Percentiles rank a stretch among this genome's conserved stretches.
Conservation (phyloP, 2,888 invertebrate species). For the Epinotia demarniana region DNA sequence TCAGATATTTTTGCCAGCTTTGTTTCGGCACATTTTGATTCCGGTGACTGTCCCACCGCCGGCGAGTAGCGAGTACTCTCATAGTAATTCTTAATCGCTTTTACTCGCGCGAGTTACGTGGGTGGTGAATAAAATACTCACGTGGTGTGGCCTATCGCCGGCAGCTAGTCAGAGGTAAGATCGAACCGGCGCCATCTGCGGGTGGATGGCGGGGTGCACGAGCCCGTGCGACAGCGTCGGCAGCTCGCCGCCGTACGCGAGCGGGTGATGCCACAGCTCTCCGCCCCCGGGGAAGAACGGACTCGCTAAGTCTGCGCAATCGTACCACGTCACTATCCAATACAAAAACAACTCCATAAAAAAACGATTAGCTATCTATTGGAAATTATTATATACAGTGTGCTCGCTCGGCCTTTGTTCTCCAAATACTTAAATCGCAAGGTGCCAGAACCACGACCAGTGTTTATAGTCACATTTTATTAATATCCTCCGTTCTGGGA, state of each 20-base stretch:
- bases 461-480: not conserved
- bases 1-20: no score
- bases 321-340: slow-evolving; percentile 51
- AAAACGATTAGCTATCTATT: slow-evolving; percentile 40
- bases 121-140: slow-evolving; percentile 68
- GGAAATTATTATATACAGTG: slow-evolving; percentile 73
- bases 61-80: no score
- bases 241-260: slow-evolving; percentile 92
- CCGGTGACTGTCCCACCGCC: no score
- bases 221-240: slow-evolving; percentile 95
- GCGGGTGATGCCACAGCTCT: slow-evolving; percentile 97
- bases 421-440: slow-evolving; percentile 5
- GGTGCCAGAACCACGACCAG: not conserved
- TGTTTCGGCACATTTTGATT: no score
- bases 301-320: slow-evolving; percentile 93
- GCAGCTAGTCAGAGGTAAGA: slow-evolving; percentile 99
- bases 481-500: not conserved
- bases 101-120: no score
- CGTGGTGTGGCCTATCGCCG: slow-evolving; percentile 90
- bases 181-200: slow-evolving; percentile 97
- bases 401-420: slow-evolving; percentile 45
- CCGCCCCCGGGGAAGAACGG: slow-evolving; percentile 96
- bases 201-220: slow-evolving; percentile 98
- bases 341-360: slow-evolving; percentile 48
- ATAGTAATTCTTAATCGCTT: no score